phyloP scores from a whole-genome alignment of 92 coral and sea anemone species.

The Galaxea fascicularis region DNA sequence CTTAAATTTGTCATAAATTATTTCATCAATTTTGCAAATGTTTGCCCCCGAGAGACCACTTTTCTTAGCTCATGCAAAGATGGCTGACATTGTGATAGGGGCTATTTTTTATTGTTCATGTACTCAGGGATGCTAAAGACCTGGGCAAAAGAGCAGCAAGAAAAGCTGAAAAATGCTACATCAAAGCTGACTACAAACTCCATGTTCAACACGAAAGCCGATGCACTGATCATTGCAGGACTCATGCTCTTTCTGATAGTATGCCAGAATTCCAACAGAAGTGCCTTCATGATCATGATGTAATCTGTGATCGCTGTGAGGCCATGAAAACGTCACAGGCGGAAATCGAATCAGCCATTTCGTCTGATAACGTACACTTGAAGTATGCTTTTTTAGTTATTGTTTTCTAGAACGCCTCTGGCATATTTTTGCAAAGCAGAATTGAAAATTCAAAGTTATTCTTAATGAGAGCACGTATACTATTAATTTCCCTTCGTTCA shows the following conservation, averaged over 20 bases:
- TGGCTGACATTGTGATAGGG: neutral
- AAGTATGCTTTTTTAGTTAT: conserved; percentile 22
- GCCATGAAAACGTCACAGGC: conserved; percentile 14
- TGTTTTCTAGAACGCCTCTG: conserved; percentile 1
- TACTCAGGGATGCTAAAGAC: conserved; percentile 14
- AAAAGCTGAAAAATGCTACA: conserved; percentile 21
- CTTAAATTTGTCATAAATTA: neutral
- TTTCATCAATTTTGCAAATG: neutral
- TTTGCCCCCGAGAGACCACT: neutral
- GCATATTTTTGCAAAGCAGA: neutral
- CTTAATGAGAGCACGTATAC: neutral
- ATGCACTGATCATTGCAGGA: conserved; percentile 27
- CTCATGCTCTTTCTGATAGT: conserved; percentile 19
- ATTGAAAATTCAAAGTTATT: neutral
- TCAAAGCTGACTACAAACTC: conserved; percentile 37
- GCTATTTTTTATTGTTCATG: neutral
- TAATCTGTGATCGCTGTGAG: conserved; percentile 35
- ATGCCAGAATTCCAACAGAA: conserved; percentile 21
- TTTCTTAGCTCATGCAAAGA: neutral
- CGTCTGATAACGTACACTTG: conserved; percentile 1
- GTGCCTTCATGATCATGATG: conserved; percentile 34
- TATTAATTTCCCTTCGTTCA: neutral
- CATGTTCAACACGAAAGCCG: conserved; percentile 20
- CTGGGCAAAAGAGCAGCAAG: conserved; percentile 23
- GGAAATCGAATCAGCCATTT: conserved; percentile 14